phyloP scores from a whole-genome alignment of 2,888 invertebrate species.

The Timema cristinae region DNA sequence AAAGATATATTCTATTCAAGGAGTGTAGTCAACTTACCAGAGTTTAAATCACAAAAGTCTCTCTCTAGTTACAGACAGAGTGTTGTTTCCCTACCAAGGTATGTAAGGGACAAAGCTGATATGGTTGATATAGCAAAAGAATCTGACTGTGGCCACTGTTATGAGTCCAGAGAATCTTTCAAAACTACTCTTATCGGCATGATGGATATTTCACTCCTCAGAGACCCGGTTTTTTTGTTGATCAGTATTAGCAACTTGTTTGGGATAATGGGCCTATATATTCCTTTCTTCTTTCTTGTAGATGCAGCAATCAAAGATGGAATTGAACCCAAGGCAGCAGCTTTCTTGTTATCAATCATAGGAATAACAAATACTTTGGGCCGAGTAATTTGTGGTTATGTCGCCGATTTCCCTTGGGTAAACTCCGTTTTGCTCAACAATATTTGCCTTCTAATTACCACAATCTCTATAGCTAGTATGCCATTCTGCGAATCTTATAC shows the following conservation, averaged over 20 bases:
- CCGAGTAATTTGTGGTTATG: conserved; percentile 82
- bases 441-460: conserved; percentile 83
- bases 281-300: conserved; percentile 93
- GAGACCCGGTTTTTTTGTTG: conserved; percentile 84
- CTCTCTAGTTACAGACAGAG: conserved; percentile 87
- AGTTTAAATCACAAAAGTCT: conserved; percentile 89
- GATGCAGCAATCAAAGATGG: conserved; percentile 72
- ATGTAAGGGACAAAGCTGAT: conserved; percentile 48
- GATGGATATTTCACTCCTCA: conserved; percentile 85
- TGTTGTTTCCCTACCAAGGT: conserved; percentile 79
- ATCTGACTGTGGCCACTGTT: conserved; percentile 78
- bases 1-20: conserved; percentile 98
- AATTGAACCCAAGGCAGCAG: conserved; percentile 60
- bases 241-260: conserved; percentile 92
- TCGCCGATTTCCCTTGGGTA: conserved; percentile 88
- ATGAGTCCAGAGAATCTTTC: conserved; percentile 72
- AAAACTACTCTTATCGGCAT: conserved; percentile 80
- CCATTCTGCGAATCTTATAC: conserved; percentile 78
- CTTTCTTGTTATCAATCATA: conserved; percentile 74
- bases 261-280: conserved; percentile 96
- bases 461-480: conserved; percentile 74
- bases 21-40: conserved; percentile 87
- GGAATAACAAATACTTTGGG: conserved; percentile 94
- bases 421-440: conserved; percentile 92
- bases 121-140: conserved; percentile 63